These are phyloP conservation scores for Gasterosteus nipponicus DNA, from an alignment of 2,113 vertebrate genomes.

Conservation along the genomic window DNA sequence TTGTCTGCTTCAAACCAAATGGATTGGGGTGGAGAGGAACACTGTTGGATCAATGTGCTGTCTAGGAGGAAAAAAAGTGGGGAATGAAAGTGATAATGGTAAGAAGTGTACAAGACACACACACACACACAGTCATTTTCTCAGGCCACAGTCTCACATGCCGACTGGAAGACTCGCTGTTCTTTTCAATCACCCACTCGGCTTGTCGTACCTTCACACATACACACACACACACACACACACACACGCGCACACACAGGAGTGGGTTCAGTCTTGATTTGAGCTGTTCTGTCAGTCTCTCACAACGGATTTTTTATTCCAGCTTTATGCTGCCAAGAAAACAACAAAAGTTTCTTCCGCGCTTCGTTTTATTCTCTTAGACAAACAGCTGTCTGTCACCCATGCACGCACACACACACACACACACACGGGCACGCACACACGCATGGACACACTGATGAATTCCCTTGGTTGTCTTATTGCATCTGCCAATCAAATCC, in stretches of 20 bases:
- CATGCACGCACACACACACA: not conserved
- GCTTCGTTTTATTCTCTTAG: slow-evolving; percentile 50
- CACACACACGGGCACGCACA: not conserved
- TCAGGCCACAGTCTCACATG: slow-evolving; percentile 36
- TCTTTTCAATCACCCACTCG: slow-evolving; percentile 55
- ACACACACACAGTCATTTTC: slow-evolving; percentile 1
- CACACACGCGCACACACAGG: slow-evolving; percentile 14
- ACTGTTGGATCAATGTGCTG: slow-evolving; percentile 46
- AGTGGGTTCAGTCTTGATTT: slow-evolving; percentile 48
- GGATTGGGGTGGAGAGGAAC: slow-evolving; percentile 31
- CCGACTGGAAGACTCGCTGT: slow-evolving; percentile 40
- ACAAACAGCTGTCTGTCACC: slow-evolving; percentile 66
- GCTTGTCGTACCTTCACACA: slow-evolving; percentile 37
- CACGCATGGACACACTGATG: slow-evolving; percentile 39
- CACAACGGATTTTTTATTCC: slow-evolving; percentile 52
- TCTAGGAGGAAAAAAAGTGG: slow-evolving; percentile 33
- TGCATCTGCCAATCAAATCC: slow-evolving; percentile 70
- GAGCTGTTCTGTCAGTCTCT: slow-evolving; percentile 56
- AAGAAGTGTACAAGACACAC: slow-evolving; percentile 14
- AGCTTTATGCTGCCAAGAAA: slow-evolving; percentile 53
- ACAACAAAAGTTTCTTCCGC: slow-evolving; percentile 35
- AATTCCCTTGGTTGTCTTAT: slow-evolving; percentile 64
- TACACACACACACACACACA: slow-evolving; percentile 18
- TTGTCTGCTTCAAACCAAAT: slow-evolving; percentile 51
- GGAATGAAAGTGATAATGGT: slow-evolving; percentile 56